Percentiles rank a stretch among this genome's conserved stretches.
These are phyloP conservation scores for Delphinapterus leucas DNA, from an alignment of 2,113 vertebrate species.

Conservation along the genomic window DNA sequence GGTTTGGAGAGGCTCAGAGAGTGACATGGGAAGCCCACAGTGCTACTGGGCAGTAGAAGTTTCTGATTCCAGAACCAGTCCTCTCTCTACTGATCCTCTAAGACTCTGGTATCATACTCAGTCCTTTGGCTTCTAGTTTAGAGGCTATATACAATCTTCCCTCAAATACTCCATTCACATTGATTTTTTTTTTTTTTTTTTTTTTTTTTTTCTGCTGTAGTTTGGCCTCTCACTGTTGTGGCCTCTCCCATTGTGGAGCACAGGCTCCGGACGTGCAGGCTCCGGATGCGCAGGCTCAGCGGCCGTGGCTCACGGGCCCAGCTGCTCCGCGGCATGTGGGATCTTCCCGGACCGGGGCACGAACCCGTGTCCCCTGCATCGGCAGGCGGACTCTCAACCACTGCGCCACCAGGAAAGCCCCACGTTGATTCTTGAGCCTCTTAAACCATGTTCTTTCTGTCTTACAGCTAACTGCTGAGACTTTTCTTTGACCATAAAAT, in stretches of 20 bases:
- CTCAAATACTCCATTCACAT: neutral
- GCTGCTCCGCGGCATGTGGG: too few species aligned
- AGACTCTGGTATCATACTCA: neutral
- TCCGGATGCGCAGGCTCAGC: too few species aligned
- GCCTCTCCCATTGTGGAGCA: too few species aligned
- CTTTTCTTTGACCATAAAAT: neutral
- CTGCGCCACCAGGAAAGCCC: too few species aligned
- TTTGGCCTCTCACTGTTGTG: too few species aligned
- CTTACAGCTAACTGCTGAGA: neutral
- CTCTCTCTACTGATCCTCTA: neutral
- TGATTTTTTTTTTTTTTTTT: neutral
- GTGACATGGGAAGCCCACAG: neutral
- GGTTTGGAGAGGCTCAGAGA: neutral
- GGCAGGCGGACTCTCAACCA: too few species aligned
- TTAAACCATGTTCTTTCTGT: neutral
- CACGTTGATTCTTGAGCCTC: neutral
- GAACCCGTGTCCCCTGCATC: too few species aligned
- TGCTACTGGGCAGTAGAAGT: neutral
- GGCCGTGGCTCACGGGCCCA: too few species aligned
- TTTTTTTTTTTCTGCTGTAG: too few species aligned
- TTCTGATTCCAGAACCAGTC: neutral
- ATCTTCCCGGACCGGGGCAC: too few species aligned
- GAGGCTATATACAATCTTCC: neutral
- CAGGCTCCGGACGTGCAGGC: too few species aligned
- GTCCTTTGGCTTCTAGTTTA: neutral